Conservation (phyloP, 2,797 vertebrate genomes). For the Arctocebus calabarensis region DNA sequence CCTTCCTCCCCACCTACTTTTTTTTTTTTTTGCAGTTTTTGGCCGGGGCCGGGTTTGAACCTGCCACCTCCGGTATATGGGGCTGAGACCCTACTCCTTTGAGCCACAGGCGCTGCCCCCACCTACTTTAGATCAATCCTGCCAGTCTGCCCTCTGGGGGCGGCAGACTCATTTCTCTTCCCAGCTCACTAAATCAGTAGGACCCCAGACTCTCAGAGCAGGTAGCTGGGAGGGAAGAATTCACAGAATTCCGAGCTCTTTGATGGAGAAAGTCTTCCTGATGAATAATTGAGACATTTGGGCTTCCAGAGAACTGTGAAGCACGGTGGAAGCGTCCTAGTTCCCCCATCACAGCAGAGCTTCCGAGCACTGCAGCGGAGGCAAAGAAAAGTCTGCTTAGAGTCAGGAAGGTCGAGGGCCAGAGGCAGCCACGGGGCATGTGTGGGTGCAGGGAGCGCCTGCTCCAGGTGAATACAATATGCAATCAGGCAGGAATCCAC, state of each 20-base stretch:
- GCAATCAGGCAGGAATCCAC: accelerated
- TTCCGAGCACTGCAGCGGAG: accelerated
- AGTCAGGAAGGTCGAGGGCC: background rate
- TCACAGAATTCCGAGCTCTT: background rate
- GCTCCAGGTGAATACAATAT: background rate
- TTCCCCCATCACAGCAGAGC: background rate
- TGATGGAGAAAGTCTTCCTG: constrained; percentile 52
- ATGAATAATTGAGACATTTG: constrained; percentile 17
- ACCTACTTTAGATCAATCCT: background rate
- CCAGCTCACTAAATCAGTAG: background rate
- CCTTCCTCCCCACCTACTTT: background rate
- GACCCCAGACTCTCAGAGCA: background rate
- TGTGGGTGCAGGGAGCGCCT: accelerated
- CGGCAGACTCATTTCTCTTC: background rate
- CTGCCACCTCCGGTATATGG: too few species aligned
- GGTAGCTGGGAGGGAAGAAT: background rate
- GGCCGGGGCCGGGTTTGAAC: too few species aligned
- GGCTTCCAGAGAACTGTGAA: background rate
- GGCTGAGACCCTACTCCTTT: too few species aligned
- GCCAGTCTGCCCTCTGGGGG: background rate
- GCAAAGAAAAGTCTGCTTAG: background rate
- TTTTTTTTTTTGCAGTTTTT: too few species aligned
- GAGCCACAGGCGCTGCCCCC: too few species aligned
- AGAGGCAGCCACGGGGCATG: accelerated
- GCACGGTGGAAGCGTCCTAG: background rate